A percentile compares a stretch with the other conserved stretches of the same genome.
These are phyloP conservation scores for Nymphalis io DNA, from an alignment of 1,140 invertebrate genomes.

Conservation along the genomic window DNA sequence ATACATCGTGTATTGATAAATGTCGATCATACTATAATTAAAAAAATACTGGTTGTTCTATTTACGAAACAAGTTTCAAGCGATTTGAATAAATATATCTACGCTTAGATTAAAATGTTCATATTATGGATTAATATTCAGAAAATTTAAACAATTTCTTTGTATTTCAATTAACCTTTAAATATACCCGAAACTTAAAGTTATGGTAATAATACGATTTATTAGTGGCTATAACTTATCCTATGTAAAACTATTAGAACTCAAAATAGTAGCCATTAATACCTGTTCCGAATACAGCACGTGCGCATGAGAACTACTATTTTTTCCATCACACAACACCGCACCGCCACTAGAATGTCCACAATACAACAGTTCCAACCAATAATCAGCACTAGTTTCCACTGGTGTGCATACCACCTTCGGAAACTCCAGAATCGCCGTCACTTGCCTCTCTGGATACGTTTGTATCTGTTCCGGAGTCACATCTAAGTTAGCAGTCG, in stretches of 20 bases:
- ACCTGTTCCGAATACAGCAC: slow-evolving; percentile 78
- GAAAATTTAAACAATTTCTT: not conserved
- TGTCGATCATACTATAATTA: not conserved
- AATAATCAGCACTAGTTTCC: slow-evolving; percentile 85
- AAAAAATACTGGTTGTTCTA: not conserved
- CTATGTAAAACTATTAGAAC: not conserved
- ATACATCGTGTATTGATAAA: not conserved
- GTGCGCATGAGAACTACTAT: slow-evolving; percentile 73
- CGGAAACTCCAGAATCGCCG: slow-evolving; percentile 86
- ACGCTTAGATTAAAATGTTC: not conserved
- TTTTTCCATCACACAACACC: slow-evolving; percentile 74
- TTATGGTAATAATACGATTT: not conserved
- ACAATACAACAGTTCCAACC: slow-evolving; percentile 89
- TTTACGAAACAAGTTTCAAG: too few species aligned
- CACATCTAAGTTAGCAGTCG: slow-evolving; percentile 85
- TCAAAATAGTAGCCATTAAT: not conserved
- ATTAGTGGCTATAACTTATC: not conserved
- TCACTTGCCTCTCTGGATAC: slow-evolving; percentile 88
- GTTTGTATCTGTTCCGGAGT: slow-evolving; percentile 88
- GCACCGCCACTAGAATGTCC: slow-evolving; percentile 82
- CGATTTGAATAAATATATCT: too few species aligned
- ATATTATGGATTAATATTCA: not conserved
- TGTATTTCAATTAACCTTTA: not conserved
- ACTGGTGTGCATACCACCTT: slow-evolving; percentile 84
- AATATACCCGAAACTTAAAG: not conserved